phyloP scores from a whole-genome alignment of 2,113 vertebrate species.

The Notothenia rossii region DNA sequence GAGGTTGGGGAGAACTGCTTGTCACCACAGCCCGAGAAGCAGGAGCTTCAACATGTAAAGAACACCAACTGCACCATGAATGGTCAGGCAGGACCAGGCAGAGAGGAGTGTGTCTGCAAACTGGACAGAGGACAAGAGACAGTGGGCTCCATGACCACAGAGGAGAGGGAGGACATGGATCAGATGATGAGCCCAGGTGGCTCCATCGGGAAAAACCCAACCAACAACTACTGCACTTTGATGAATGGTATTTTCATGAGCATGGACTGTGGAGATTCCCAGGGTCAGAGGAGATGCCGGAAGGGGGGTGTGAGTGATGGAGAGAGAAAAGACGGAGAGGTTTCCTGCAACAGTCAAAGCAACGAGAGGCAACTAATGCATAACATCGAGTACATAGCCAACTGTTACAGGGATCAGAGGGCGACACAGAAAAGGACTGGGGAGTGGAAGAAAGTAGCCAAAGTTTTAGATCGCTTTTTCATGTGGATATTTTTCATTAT shows the following conservation, averaged over 20 bases:
- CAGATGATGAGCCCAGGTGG: slow-evolving; percentile 59
- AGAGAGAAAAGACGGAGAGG: slow-evolving; percentile 47
- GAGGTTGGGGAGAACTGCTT: slow-evolving; percentile 88
- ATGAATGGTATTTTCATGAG: slow-evolving; percentile 61
- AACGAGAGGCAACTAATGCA: slow-evolving; percentile 81
- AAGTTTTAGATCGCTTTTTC: slow-evolving; percentile 93
- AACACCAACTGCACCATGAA: slow-evolving; percentile 67
- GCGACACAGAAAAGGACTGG: slow-evolving; percentile 84
- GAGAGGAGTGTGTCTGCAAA: slow-evolving; percentile 57
- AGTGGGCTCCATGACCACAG: accelerated
- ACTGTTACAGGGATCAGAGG: slow-evolving; percentile 87
- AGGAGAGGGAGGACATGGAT: slow-evolving; percentile 70
- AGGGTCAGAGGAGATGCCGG: slow-evolving; percentile 44
- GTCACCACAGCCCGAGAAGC: slow-evolving; percentile 70
- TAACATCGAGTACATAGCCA: slow-evolving; percentile 87
- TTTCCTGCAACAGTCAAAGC: slow-evolving; percentile 50
- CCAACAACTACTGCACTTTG: slow-evolving; percentile 48
- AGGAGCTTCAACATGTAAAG: slow-evolving; percentile 44
- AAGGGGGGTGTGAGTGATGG: slow-evolving; percentile 72
- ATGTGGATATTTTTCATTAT: slow-evolving; percentile 93
- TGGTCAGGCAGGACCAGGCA: slow-evolving; percentile 48
- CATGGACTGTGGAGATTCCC: slow-evolving; percentile 64
- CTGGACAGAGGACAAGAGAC: slow-evolving; percentile 35
- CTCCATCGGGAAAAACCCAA: slow-evolving; percentile 43
- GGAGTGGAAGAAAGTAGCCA: slow-evolving; percentile 92